A percentile compares a stretch with the other conserved stretches of the same genome.
Conservation (phyloP, 2,797 vertebrate species). For the Rhinophrynus dorsalis region DNA sequence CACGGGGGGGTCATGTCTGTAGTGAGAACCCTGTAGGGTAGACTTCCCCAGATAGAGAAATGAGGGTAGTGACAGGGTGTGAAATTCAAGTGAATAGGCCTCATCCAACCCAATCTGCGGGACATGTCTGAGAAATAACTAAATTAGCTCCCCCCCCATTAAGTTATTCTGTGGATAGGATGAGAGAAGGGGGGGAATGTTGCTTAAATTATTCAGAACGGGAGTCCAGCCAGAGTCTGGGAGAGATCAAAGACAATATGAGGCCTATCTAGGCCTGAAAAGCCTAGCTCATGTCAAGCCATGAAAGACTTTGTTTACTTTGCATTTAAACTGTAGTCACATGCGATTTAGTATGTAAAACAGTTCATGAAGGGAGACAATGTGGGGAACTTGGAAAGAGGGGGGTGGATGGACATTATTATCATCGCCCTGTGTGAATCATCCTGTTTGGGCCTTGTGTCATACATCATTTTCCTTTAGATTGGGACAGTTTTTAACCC, state of each 20-base stretch:
- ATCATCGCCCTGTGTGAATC: neutral
- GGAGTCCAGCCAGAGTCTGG: constrained; percentile 23
- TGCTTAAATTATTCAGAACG: constrained; percentile 41
- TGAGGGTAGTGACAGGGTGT: constrained; percentile 58
- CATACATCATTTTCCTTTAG: too few relatives aligned
- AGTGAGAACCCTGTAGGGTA: constrained; percentile 30
- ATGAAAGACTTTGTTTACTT: constrained; percentile 18
- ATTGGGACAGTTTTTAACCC: too few relatives aligned
- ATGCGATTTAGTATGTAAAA: neutral
- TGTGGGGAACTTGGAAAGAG: neutral
- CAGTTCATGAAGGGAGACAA: neutral
- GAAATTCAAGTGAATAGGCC: constrained; percentile 65
- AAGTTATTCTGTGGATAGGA: neutral
- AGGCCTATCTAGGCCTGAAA: constrained; percentile 16
- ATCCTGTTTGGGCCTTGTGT: neutral
- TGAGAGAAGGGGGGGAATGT: constrained; percentile 20
- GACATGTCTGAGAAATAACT: constrained; percentile 51
- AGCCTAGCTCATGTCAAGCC: constrained; percentile 12
- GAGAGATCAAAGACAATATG: constrained; percentile 32
- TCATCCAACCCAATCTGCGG: constrained; percentile 45
- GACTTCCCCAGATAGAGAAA: constrained; percentile 62
- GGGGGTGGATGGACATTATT: neutral
- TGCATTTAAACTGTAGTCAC: constrained; percentile 16
- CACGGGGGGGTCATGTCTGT: neutral
- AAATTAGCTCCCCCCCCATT: constrained; percentile 39